Conservation (phyloP, 2,888 invertebrate species). For the Mystacides longicornis region DNA sequence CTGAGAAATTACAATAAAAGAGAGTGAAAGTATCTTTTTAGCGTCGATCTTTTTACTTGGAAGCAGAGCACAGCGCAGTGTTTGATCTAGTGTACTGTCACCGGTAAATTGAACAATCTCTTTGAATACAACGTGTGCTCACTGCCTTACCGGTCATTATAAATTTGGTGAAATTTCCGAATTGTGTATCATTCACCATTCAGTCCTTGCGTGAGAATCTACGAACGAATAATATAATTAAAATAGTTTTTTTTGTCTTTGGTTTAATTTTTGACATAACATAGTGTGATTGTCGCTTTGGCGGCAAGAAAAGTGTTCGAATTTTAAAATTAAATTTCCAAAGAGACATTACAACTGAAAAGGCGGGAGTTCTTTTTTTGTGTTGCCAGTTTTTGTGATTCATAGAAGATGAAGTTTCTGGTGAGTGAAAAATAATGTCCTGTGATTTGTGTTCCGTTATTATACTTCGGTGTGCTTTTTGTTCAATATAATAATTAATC, state of each 20-base stretch:
- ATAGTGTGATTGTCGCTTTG: slow-evolving; percentile 11
- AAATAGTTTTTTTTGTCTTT: neutral
- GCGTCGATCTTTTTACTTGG: neutral
- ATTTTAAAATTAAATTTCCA: neutral
- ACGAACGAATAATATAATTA: neutral
- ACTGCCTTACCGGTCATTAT: slow-evolving; percentile 33
- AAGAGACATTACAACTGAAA: neutral
- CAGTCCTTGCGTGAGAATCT: slow-evolving; percentile 38
- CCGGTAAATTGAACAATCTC: neutral
- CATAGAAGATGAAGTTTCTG: slow-evolving; percentile 47
- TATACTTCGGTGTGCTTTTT: neutral
- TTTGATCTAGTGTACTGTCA: neutral
- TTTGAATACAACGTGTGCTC: too few relatives aligned
- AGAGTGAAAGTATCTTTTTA: neutral
- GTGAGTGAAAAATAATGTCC: slow-evolving; percentile 39
- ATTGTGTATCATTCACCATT: slow-evolving; percentile 46
- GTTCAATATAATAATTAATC: too few relatives aligned
- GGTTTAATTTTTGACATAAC: slow-evolving; percentile 1
- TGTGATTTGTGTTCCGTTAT: too few relatives aligned
- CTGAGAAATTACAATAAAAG: neutral
- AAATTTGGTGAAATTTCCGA: slow-evolving; percentile 46
- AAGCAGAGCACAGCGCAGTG: neutral
- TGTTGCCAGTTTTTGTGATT: slow-evolving; percentile 36
- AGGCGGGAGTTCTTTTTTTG: slow-evolving; percentile 9
- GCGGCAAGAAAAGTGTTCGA: slow-evolving; percentile 8